Evolutionary conservation across 2,113 vertebrate species (phyloP), one percentile per base, ranked within the genome.

Genomic region (Pteruthius melanotis): DNA sequence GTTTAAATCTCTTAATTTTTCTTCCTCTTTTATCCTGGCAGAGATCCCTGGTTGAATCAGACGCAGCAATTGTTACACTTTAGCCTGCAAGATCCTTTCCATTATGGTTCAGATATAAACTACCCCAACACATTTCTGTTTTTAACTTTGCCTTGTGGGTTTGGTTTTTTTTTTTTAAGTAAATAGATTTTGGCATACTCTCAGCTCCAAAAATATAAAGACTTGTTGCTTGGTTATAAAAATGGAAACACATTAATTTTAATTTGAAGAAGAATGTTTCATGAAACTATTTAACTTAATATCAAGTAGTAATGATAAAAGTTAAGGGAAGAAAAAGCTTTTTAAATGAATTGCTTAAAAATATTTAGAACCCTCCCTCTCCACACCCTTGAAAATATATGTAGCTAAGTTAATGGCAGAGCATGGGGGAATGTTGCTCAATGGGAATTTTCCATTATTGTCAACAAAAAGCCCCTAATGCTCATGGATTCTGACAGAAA

Each of bases 401-500:
- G 30, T 68, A 95, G 63, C 59, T 93, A 80, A 95, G 64, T 92
- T 92, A 90, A 76, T 33, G 31, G 72, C 76, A 81, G 20, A 14
- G 15, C 60, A 71, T 8, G 49, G 76, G 20, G 37, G 31, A 93
- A 64, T 54, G 35, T 93, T 89, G 13, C 68, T 96, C 85, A 89
- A 57, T 64, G 72, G 80, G 94, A 86, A 81, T 87, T 95, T 95
- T 87, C 81, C 89, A 94, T 89, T 94, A 83, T 82, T 91, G 64
- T 97, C 23, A 10, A 75, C 71, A 95, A 90, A 93, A 96, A 94
- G 4, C 10, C 75, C 66, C 70, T 87, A 94, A 94, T 65, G 42
- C 68, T 90, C 52, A 17, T 59, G 78, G 61, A 61, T 65, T 76
- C 81, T 90, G 74, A 91, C 70, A 95, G 87, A 94, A 95, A 16